These are phyloP conservation scores for Perca schrenkii DNA, from an alignment of 2,113 vertebrate genomes.

Conservation along the genomic window DNA sequence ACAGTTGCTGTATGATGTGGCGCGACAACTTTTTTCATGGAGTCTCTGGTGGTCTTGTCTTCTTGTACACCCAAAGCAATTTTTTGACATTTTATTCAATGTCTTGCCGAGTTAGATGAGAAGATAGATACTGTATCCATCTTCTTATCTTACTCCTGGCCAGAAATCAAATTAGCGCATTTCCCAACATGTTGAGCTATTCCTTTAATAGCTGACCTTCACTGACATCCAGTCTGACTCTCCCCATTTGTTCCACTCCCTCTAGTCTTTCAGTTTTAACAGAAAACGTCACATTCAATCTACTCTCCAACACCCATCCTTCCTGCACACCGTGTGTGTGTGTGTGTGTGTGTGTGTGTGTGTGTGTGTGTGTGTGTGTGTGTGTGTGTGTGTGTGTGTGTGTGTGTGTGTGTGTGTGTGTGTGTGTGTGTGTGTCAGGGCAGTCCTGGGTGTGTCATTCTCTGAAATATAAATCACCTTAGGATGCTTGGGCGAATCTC, in stretches of 20 bases:
- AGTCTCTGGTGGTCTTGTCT: neutral
- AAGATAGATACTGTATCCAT: neutral
- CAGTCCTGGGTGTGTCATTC: slow-evolving; percentile 39
- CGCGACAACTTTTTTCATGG: neutral
- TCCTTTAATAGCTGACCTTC: slow-evolving; percentile 3
- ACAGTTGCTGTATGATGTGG: neutral
- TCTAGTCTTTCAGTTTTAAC: neutral
- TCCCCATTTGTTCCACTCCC: neutral
- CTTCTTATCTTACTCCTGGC: neutral
- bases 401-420: slow-evolving; percentile 1
- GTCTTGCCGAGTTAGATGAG: neutral
- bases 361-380: slow-evolving; percentile 15
- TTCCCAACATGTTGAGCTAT: neutral
- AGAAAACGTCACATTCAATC: neutral
- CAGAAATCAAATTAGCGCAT: neutral
- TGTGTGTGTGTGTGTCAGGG: neutral
- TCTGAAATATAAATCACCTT: slow-evolving; percentile 38
- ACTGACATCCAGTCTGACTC: neutral
- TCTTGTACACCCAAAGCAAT: neutral
- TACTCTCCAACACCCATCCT: slow-evolving; percentile 64
- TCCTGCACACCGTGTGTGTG: slow-evolving; percentile 28
- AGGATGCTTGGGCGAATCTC: slow-evolving; percentile 15
- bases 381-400: neutral
- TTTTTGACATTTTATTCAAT: no score
- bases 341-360: slow-evolving; percentile 19